Evolutionary conservation across 1,140 invertebrate genomes (phyloP).

Genomic region (Teleopsis dalmanni): DNA sequence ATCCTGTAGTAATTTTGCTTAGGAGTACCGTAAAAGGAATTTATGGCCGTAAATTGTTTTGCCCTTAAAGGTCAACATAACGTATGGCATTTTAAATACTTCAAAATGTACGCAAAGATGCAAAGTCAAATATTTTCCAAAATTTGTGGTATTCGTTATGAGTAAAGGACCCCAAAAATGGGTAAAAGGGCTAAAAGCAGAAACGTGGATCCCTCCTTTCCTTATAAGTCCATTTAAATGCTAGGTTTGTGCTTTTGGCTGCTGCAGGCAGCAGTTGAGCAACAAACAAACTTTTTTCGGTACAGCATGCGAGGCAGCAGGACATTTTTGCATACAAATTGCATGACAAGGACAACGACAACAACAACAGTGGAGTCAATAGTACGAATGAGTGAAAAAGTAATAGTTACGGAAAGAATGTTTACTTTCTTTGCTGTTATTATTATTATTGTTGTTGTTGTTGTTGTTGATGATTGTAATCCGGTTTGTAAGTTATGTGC

Average conservation of each 20-base stretch:
- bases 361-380: not conserved
- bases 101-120: not conserved
- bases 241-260: too few species aligned
- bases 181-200: too few species aligned
- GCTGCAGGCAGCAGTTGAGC: not conserved
- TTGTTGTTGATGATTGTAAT: constrained; percentile 40
- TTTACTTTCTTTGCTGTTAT: constrained; percentile 1
- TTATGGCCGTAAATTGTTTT: constrained; percentile 44
- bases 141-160: not conserved
- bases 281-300: not conserved
- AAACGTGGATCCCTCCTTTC: too few species aligned
- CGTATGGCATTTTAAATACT: constrained; percentile 5
- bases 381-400: not conserved
- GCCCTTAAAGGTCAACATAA: constrained; percentile 5
- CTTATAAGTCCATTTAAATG: too few species aligned
- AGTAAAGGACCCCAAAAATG: not conserved
- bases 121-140: not conserved
- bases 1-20: too few species aligned
- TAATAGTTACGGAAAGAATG: not conserved
- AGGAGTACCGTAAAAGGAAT: too few species aligned
- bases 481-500: constrained; percentile 45
- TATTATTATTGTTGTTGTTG: constrained; percentile 1
- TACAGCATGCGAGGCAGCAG: not conserved
- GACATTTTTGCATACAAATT: constrained; percentile 11
- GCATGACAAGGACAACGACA: not conserved